Conservation (phyloP, 2,797 vertebrate genomes). For the Merluccius polli region DNA sequence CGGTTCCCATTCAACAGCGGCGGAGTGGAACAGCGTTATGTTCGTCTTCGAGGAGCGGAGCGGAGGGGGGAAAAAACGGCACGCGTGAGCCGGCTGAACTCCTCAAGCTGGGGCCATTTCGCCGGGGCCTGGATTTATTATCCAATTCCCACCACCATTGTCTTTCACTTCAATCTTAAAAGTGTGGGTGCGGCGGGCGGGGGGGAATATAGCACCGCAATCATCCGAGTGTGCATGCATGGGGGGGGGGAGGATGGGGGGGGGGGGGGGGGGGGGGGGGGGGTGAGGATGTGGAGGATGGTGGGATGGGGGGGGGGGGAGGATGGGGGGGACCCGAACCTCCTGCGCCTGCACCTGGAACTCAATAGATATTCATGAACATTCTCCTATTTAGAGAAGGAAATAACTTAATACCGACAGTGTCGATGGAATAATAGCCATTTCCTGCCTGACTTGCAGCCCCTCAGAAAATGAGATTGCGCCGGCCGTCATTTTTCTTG, state of each 20-base stretch:
- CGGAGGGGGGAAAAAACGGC: slow-evolving; percentile 32
- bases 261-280: too few species aligned
- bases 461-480: slow-evolving; percentile 99
- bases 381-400: slow-evolving; percentile 99
- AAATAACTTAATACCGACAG: slow-evolving; percentile 99
- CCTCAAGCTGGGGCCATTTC: slow-evolving; percentile 85
- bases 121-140: slow-evolving; percentile 92
- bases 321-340: slow-evolving; percentile 66
- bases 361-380: slow-evolving; percentile 99
- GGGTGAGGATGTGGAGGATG: too few species aligned
- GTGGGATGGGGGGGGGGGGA: too few species aligned
- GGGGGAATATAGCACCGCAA: slow-evolving; percentile 92
- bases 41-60: too few species aligned
- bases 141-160: slow-evolving; percentile 99
- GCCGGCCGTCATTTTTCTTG: slow-evolving; percentile 97
- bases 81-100: slow-evolving; percentile 82
- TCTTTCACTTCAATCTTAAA: slow-evolving; percentile 95
- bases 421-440: slow-evolving; percentile 98
- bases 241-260: too few species aligned
- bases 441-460: slow-evolving; percentile 98
- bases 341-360: slow-evolving; percentile 88
- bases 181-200: slow-evolving; percentile 86
- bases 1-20: too few species aligned
- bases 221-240: slow-evolving; percentile 71
- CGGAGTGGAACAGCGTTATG: not conserved